Conservation (phyloP, 2,888 invertebrate genomes). For the Heliconius hortense region DNA sequence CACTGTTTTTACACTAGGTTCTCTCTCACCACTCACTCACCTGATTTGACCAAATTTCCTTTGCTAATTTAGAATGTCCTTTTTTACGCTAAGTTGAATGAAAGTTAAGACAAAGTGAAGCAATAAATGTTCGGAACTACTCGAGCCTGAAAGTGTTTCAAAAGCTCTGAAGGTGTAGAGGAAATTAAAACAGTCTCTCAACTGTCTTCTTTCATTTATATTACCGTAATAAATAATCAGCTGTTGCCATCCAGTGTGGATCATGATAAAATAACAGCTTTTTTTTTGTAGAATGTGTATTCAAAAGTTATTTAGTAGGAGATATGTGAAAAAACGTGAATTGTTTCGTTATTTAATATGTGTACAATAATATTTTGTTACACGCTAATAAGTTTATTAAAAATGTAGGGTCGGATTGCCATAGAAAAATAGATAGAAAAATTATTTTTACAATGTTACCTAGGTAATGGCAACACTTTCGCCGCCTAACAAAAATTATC, state of each 20-base stretch:
- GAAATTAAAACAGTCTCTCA: slow-evolving; percentile 36
- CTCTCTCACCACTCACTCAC: neutral
- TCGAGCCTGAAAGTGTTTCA: slow-evolving; percentile 25
- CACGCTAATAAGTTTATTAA: no score
- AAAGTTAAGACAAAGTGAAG: slow-evolving; percentile 23
- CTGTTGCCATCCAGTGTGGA: neutral
- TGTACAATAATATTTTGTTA: no score
- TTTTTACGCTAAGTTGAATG: neutral
- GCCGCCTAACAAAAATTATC: neutral
- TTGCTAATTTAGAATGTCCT: slow-evolving; percentile 1
- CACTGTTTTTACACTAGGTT: no score
- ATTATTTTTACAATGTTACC: neutral
- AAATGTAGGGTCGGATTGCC: no score
- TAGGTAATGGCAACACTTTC: neutral
- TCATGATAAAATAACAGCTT: slow-evolving; percentile 5
- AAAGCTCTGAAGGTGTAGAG: slow-evolving; percentile 23
- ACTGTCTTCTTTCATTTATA: slow-evolving; percentile 23
- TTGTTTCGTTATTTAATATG: no score
- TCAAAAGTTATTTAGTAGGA: neutral
- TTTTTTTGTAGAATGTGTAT: neutral
- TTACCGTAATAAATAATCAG: slow-evolving; percentile 16
- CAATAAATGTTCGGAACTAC: slow-evolving; percentile 20
- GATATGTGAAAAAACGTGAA: no score
- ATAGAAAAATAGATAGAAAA: neutral
- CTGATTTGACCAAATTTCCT: neutral